phyloP scores from a whole-genome alignment of 1,140 invertebrate species.

The Ephestia elutella region DNA sequence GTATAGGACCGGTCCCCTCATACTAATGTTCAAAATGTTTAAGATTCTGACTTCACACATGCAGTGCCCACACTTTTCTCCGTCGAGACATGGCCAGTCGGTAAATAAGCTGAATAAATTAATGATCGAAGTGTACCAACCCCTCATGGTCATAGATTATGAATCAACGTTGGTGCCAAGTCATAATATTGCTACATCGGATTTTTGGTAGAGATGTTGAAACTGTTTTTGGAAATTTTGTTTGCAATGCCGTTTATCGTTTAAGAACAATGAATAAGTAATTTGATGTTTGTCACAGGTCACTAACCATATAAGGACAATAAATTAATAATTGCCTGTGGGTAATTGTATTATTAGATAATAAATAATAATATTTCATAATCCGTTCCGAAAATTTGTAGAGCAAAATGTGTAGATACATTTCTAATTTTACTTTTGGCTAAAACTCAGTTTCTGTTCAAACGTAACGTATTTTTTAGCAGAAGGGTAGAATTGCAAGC shows the following conservation, averaged over 20 bases:
- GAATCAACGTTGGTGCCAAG: not conserved
- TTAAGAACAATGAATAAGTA: not conserved
- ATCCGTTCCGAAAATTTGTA: too few species aligned
- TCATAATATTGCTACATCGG: not conserved
- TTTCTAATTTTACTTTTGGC: too few species aligned
- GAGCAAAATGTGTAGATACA: too few species aligned
- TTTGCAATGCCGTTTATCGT: not conserved
- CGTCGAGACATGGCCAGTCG: slow-evolving; percentile 44
- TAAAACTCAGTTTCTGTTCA: too few species aligned
- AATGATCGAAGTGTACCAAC: slow-evolving; percentile 55
- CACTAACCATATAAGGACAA: not conserved
- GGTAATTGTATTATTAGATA: too few species aligned
- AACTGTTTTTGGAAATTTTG: not conserved
- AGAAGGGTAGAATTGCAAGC: not conserved
- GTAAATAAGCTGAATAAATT: slow-evolving; percentile 70
- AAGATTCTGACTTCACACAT: slow-evolving; percentile 61
- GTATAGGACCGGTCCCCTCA: slow-evolving; percentile 57
- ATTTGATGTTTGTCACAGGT: too few species aligned
- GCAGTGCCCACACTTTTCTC: slow-evolving; percentile 57
- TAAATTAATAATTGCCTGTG: too few species aligned
- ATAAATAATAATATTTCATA: too few species aligned
- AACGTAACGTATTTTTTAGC: too few species aligned
- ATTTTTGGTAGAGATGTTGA: not conserved
- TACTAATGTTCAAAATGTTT: slow-evolving; percentile 70
- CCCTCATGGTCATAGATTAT: slow-evolving; percentile 52